These are phyloP conservation scores for Erebia palarica DNA, from an alignment of 2,888 invertebrate genomes.

Conservation along the genomic window DNA sequence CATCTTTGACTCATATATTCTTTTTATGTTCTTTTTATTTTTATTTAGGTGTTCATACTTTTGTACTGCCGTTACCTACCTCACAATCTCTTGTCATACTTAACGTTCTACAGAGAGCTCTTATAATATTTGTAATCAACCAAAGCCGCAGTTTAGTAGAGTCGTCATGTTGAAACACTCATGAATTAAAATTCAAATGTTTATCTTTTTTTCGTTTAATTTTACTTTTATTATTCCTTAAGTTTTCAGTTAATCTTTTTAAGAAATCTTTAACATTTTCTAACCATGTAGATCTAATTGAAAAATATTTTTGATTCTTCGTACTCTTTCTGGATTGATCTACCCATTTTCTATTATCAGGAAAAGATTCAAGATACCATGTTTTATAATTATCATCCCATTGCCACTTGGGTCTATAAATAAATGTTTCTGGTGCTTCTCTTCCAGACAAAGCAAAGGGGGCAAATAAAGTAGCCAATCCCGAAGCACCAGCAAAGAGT, in stretches of 20 bases:
- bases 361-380: slow-evolving; percentile 72
- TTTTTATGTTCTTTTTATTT: too few relatives aligned
- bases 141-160: neutral
- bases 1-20: too few relatives aligned
- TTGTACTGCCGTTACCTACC: slow-evolving; percentile 1
- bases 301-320: slow-evolving; percentile 42
- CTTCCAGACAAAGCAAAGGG: slow-evolving; percentile 83
- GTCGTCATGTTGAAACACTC: neutral
- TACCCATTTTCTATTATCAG: slow-evolving; percentile 57
- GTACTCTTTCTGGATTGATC: slow-evolving; percentile 47
- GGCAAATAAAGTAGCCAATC: slow-evolving; percentile 83
- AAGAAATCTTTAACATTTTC: slow-evolving; percentile 59
- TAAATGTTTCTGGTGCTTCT: slow-evolving; percentile 64
- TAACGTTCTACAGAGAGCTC: neutral
- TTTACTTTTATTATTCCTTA: slow-evolving; percentile 51
- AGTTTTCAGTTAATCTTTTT: slow-evolving; percentile 48
- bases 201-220: slow-evolving; percentile 61
- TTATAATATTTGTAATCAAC: neutral
- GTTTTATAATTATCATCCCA: slow-evolving; percentile 82
- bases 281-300: slow-evolving; percentile 51
- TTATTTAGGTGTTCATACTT: neutral
- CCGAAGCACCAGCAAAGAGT: slow-evolving; percentile 83
- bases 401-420: slow-evolving; percentile 79
- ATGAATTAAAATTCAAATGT: slow-evolving; percentile 15
- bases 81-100: neutral